Evolutionary conservation across 2,797 vertebrate species (phyloP), one percentile per base, ranked within the genome.

Genomic region (Erpetoichthys calabaricus): DNA sequence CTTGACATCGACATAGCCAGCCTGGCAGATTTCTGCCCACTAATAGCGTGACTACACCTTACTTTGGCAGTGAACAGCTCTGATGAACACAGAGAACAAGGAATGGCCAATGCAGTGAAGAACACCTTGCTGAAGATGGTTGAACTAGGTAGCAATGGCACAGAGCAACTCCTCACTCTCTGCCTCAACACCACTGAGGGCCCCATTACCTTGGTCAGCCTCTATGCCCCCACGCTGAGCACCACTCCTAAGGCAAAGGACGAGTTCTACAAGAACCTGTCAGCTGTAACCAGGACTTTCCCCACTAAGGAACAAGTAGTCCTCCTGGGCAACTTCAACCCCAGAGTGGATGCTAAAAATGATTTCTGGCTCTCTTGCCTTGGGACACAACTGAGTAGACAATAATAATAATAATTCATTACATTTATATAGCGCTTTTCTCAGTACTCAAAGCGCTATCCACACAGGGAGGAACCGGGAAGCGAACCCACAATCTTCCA

Each of bases 241-340:
- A 55, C 52, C n/a, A 57, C 2, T 1, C 5, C 43, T 5, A 60
- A 62, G 10, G 56, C 46, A 5, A 62, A 62, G 47, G 57, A 64
- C 42, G 8, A 50, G 45, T 57, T 64, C n/a, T 57, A 62, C 5
- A 3, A 56, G 7, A 45, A 56, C 5, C 55, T 59, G 3, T 45
- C 58, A 44, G 42, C 49, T 8, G 7, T 4, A 4, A 56, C 64
- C n/a, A n/a, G 45, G 6, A 53, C n/a, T 2, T 56, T 59, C 56
- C 51, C 55, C 46, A 51, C 5, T 5, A 57, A 4, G 4, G 47
- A 65, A 55, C 51, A 54, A 4, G 53, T 63, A 4, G 45, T 51
- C 45, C n/a, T 64, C 9, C 43, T 60, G 7, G 62, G 62, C n/a
- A 60, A 62, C 52, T 62, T 57, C 45, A n/a, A n/a, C n/a, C n/a